Percentiles rank a stretch among this genome's conserved stretches.
Conservation (phyloP, 2,888 invertebrate species). For the Campoplex capitator region DNA sequence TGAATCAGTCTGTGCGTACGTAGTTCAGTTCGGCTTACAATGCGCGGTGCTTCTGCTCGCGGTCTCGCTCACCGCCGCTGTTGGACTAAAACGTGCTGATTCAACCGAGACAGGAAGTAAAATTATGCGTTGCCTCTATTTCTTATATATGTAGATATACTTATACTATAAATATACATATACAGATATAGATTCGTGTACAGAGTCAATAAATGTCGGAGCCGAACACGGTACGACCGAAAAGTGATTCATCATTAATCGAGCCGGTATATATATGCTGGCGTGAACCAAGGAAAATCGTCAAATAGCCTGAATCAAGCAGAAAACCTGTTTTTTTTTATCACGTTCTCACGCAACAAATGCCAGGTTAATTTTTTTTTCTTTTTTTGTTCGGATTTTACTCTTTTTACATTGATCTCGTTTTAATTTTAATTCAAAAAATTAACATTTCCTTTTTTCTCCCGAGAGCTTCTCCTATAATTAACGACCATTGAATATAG, state of each 20-base stretch:
- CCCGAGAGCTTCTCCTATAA: neutral
- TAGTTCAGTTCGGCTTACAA: slow-evolving; percentile 1
- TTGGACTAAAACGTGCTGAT: slow-evolving; percentile 74
- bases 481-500: slow-evolving; percentile 10
- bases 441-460: slow-evolving; percentile 2
- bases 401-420: neutral
- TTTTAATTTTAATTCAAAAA: neutral
- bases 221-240: slow-evolving; percentile 41
- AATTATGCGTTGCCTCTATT: slow-evolving; percentile 64
- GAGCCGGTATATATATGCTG: slow-evolving; percentile 6
- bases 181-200: slow-evolving; percentile 45
- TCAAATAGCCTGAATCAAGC: neutral
- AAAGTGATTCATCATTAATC: slow-evolving; percentile 66
- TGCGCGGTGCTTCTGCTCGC: slow-evolving; percentile 39
- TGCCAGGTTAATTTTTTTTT: neutral
- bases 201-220: slow-evolving; percentile 71
- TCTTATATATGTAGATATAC: slow-evolving; percentile 30
- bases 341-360: neutral
- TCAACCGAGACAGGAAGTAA: slow-evolving; percentile 79
- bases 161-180: slow-evolving; percentile 22
- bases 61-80: slow-evolving; percentile 9
- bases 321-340: slow-evolving; percentile 9
- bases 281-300: slow-evolving; percentile 7
- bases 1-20: slow-evolving; percentile 45
- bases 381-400: slow-evolving; percentile 2